Base-by-base conservation (phyloP, 2,888 invertebrate genomes). In the Nemotelus pantherinus region DNA sequence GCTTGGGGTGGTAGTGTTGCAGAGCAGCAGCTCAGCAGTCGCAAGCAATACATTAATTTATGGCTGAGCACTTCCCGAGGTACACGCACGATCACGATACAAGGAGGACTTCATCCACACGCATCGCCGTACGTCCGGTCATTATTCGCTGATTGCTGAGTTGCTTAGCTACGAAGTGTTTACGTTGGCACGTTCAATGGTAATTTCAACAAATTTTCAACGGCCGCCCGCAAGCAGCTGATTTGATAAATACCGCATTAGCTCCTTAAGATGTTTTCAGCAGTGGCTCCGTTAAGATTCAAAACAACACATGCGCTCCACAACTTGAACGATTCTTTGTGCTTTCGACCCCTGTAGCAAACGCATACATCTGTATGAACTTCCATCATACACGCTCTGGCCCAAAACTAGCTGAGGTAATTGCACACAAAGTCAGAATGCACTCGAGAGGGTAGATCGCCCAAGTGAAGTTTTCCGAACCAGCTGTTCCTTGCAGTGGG, bases 121-220 rank as follows among this genome's bases (percentile, higher is more conserved):
- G 25, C 50, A 50, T 7, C 50, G 50, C 50, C 1, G 6, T 50
- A 50, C 50, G 5, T 9, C 50, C 5, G 9, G 6, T 9, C 50
- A 5, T 50, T 9, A 50, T 9, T 53, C 53, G 53, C 7, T 7
- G 10, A 63, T n/a, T 45, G 65, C 10, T 9, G 3, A 9, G 65
- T 65, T 47, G 65, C 65, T 65, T 39, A 65, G 65, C 65, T 65
- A 65, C 65, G 45, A 65, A 65, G 2, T 65, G 47, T 65, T 45
- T 65, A n/a, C 65, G 6, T 2, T n/a, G 10, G 25, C 65, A 65
- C 65, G 65, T 65, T 50, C 6, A 50, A 50, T 7, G 9, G 9
- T 7, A 5, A 58, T 10, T 25, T 10, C 6, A 7, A 58, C 58
- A 58, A 45, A 3, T 63, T 10, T 65, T 10, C 47, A 43, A n/a